These are phyloP conservation scores for Serripes groenlandicus DNA, from an alignment of 2,888 invertebrate genomes.

Conservation along the genomic window DNA sequence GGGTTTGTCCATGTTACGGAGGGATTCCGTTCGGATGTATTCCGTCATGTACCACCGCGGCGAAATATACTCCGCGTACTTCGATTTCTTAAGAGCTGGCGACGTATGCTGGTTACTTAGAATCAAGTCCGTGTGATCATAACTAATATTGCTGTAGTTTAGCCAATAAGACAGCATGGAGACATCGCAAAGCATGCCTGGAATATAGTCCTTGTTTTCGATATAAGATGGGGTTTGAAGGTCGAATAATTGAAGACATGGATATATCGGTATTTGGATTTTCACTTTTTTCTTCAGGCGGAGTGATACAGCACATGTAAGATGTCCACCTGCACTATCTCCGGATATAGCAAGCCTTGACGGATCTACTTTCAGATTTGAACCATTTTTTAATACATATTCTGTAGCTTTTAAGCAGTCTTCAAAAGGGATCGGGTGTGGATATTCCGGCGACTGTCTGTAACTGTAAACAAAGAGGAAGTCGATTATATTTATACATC, in stretches of 20 bases:
- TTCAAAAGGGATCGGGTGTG: constrained; percentile 85
- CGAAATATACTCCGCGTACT: constrained; percentile 70
- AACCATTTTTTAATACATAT: constrained; percentile 79
- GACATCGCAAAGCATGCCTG: constrained; percentile 73
- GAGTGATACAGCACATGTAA: constrained; percentile 74
- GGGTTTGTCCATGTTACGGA: constrained; percentile 69
- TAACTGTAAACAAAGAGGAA: constrained; percentile 48
- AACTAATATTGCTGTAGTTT: constrained; percentile 73
- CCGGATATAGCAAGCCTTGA: constrained; percentile 76
- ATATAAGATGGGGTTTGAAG: constrained; percentile 82
- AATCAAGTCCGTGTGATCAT: constrained; percentile 70
- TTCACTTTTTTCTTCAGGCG: constrained; percentile 73
- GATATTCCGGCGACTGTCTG: constrained; percentile 86
- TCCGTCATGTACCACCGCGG: constrained; percentile 74
- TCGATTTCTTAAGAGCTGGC: constrained; percentile 70
- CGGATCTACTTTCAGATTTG: constrained; percentile 74
- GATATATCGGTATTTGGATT: constrained; percentile 80
- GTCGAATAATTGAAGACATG: constrained; percentile 85
- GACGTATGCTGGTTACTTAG: constrained; percentile 75
- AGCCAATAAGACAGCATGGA: constrained; percentile 77
- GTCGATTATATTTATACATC: no score
- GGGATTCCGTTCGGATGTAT: constrained; percentile 67
- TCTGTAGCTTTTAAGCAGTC: constrained; percentile 85
- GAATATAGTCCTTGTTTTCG: constrained; percentile 73
- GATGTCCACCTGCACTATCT: constrained; percentile 77